phyloP scores from a whole-genome alignment of 2,888 invertebrate species.

The Glyphotaelius pellucidus region DNA sequence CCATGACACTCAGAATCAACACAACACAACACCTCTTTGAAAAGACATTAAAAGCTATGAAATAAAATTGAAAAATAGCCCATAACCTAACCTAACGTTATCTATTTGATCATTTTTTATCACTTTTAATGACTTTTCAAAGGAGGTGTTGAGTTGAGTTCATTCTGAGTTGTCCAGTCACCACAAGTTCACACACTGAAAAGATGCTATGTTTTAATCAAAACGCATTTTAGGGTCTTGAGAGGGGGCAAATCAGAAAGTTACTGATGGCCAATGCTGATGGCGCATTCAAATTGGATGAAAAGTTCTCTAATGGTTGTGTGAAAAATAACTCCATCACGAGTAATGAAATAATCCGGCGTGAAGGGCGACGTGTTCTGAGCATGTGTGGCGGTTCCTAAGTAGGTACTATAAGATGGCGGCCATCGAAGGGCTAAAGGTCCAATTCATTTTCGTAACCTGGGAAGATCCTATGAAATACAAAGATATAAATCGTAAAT shows the following conservation, averaged over 20 bases:
- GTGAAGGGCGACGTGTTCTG: neutral
- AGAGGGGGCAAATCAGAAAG: neutral
- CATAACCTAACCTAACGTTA: too few relatives aligned
- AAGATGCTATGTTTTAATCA: neutral
- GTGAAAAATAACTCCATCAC: conserved; percentile 4
- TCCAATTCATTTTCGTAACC: neutral
- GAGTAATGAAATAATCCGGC: conserved; percentile 5
- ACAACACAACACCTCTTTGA: too few relatives aligned
- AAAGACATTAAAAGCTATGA: too few relatives aligned
- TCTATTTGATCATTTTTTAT: too few relatives aligned
- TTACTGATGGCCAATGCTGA: too few relatives aligned
- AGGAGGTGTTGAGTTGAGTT: too few relatives aligned
- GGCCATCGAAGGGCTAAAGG: conserved; percentile 17
- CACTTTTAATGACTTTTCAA: too few relatives aligned
- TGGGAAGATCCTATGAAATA: neutral
- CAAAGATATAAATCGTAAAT: too few relatives aligned
- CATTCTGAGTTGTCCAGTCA: too few relatives aligned
- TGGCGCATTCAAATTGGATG: neutral
- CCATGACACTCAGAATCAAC: too few relatives aligned
- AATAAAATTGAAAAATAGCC: too few relatives aligned
- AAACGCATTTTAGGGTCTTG: neutral
- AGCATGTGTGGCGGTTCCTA: neutral
- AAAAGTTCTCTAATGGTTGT: neutral
- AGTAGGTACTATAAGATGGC: conserved; percentile 8
- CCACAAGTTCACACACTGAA: neutral